phyloP scores from a whole-genome alignment of 2,888 invertebrate species.

The Pogonocherus hispidulus region DNA sequence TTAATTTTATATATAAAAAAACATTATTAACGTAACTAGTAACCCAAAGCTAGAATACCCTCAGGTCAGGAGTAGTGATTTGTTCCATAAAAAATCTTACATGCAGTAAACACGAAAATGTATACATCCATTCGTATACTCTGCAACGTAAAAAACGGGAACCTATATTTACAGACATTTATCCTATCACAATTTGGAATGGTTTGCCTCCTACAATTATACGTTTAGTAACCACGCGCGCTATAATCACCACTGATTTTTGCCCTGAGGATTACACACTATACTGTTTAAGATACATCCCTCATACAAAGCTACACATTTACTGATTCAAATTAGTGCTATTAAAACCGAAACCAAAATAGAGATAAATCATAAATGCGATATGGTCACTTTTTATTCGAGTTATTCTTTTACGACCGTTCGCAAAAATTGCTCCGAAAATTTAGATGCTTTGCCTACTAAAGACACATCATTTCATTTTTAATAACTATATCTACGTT shows the following conservation, averaged over 20 bases:
- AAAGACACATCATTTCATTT: too few relatives aligned
- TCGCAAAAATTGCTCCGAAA: neutral
- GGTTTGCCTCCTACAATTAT: slow-evolving; percentile 48
- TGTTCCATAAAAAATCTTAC: slow-evolving; percentile 20
- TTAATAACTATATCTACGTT: too few relatives aligned
- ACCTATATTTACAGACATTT: slow-evolving; percentile 45
- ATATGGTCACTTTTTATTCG: slow-evolving; percentile 15
- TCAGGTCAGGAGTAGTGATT: slow-evolving; percentile 6
- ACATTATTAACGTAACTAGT: neutral
- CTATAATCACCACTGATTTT: slow-evolving; percentile 43
- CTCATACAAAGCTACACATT: slow-evolving; percentile 37
- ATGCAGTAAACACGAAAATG: slow-evolving; percentile 25
- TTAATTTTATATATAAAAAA: neutral
- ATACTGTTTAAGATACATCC: slow-evolving; percentile 37
- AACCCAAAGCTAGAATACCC: slow-evolving; percentile 11
- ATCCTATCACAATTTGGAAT: slow-evolving; percentile 44
- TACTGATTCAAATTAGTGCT: slow-evolving; percentile 40
- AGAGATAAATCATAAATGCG: slow-evolving; percentile 32
- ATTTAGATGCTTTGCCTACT: neutral
- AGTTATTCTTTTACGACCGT: neutral
- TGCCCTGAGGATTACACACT: slow-evolving; percentile 39
- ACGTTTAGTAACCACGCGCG: slow-evolving; percentile 47
- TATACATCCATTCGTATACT: slow-evolving; percentile 26
- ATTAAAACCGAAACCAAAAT: slow-evolving; percentile 29
- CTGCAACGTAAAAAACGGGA: slow-evolving; percentile 27